phyloP scores from a whole-genome alignment of 2,113 vertebrate species.

The Lontra canadensis region DNA sequence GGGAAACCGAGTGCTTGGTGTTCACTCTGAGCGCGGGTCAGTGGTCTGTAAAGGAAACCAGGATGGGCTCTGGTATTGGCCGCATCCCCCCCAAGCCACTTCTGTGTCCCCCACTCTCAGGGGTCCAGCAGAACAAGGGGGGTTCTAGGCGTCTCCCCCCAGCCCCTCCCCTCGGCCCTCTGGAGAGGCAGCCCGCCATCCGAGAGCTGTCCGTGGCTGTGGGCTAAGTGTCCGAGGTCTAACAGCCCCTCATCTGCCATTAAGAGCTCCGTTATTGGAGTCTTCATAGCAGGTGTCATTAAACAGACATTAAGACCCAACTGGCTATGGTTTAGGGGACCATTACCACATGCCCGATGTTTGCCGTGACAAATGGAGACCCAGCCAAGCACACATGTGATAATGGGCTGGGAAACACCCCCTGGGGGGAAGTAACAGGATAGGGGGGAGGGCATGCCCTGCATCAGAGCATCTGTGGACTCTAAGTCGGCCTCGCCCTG shows the following conservation, averaged over 20 bases:
- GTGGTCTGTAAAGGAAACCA: neutral
- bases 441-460: slow-evolving; percentile 34
- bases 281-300: slow-evolving; percentile 78
- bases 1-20: neutral
- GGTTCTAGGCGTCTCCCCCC: neutral
- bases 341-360: slow-evolving; percentile 77
- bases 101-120: no score
- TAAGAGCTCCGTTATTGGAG: slow-evolving; percentile 72
- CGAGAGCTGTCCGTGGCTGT: slow-evolving; percentile 28
- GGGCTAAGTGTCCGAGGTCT: slow-evolving; percentile 48
- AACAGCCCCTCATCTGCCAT: slow-evolving; percentile 75
- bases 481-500: neutral
- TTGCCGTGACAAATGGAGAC: slow-evolving; percentile 79
- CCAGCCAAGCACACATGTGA: slow-evolving; percentile 71
- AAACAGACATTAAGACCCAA: slow-evolving; percentile 81
- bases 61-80: neutral
- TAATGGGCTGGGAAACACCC: slow-evolving; percentile 72
- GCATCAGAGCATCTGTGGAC: neutral
- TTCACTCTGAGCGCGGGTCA: neutral
- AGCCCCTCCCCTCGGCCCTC: neutral
- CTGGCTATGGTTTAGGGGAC: slow-evolving; percentile 81
- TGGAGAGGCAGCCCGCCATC: slow-evolving; percentile 22
- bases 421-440: slow-evolving; percentile 65
- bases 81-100: neutral
- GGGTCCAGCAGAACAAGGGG: neutral